A percentile compares a stretch with the other conserved stretches of the same genome.
These are phyloP conservation scores for Chironomus striatipennis DNA, from an alignment of 1,140 invertebrate genomes.

Conservation along the genomic window DNA sequence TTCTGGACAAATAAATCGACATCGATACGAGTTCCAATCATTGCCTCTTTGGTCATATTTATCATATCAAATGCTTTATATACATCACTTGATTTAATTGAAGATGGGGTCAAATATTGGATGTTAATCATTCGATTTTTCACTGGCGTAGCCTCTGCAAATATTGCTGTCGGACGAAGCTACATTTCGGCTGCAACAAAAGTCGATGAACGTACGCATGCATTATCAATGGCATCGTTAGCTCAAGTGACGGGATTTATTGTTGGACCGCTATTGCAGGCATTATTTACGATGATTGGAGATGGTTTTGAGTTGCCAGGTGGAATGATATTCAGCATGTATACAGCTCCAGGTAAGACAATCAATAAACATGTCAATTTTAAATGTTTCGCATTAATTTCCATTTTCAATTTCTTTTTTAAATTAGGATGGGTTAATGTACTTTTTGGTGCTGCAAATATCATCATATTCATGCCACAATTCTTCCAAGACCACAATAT, in stretches of 20 bases:
- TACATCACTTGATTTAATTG: conserved; percentile 62
- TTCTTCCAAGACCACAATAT: conserved; percentile 60
- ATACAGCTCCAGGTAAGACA: conserved; percentile 61
- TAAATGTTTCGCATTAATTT: too few relatives aligned
- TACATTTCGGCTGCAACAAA: conserved; percentile 82
- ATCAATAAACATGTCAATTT: too few relatives aligned
- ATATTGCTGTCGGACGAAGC: conserved; percentile 75
- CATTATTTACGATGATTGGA: conserved; percentile 62
- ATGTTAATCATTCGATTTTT: conserved; percentile 71
- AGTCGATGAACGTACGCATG: conserved; percentile 66
- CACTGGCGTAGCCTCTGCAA: conserved; percentile 69
- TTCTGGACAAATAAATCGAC: conserved; percentile 71
- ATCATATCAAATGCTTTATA: conserved; percentile 68
- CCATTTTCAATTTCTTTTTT: too few relatives aligned
- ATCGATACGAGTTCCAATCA: conserved; percentile 59
- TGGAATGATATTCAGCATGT: conserved; percentile 65
- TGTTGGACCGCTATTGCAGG: conserved; percentile 71
- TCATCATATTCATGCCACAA: conserved; percentile 62
- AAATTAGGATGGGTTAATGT: conserved; percentile 60
- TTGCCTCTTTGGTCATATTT: conserved; percentile 67
- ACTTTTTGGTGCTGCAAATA: conserved; percentile 63
- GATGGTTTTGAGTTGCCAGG: conserved; percentile 46
- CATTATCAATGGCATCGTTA: conserved; percentile 75
- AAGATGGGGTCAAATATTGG: conserved; percentile 51
- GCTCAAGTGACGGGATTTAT: conserved; percentile 84